phyloP scores from a whole-genome alignment of 2,113 vertebrate species.

The Condylura cristata region DNA sequence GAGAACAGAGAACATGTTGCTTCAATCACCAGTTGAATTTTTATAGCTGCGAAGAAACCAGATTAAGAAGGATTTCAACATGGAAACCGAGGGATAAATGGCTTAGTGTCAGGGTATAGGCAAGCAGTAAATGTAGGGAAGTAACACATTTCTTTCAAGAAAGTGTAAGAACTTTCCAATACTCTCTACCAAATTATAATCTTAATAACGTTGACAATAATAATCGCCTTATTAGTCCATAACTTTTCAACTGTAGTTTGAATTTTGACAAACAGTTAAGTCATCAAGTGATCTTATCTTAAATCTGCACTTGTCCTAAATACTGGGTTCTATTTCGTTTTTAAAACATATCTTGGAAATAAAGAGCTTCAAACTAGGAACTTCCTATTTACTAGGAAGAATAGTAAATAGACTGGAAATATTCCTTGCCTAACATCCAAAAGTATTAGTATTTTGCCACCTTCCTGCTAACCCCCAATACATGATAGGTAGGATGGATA shows the following conservation, averaged over 20 bases:
- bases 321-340: background rate
- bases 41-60: background rate
- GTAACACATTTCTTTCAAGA: background rate
- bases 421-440: background rate
- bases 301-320: background rate
- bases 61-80: background rate
- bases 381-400: background rate
- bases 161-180: background rate
- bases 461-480: background rate
- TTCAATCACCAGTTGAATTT: background rate
- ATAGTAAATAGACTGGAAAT: constrained; percentile 21
- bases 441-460: background rate
- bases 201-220: background rate
- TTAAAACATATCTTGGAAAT: background rate
- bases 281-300: background rate
- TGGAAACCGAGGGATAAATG: background rate
- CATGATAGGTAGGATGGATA: background rate
- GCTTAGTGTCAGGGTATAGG: background rate
- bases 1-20: background rate
- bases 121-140: background rate
- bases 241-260: background rate
- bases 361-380: background rate
- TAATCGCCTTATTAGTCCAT: background rate
- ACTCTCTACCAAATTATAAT: background rate
- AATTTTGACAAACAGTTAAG: background rate